Conservation (phyloP, 1,140 invertebrate species). For the Bilobella aurantiaca region DNA sequence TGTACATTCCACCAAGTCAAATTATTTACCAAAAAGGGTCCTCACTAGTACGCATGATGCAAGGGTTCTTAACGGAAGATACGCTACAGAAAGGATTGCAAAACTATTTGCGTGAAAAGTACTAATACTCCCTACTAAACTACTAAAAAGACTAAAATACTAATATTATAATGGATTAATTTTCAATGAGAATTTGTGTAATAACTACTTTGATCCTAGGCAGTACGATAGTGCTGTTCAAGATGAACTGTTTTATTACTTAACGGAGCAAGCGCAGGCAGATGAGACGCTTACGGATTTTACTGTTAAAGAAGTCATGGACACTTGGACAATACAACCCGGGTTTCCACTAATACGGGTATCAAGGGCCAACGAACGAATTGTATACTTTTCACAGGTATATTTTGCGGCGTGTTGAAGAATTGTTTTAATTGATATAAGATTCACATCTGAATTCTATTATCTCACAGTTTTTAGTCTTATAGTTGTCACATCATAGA, state of each 20-base stretch:
- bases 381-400: constrained; percentile 48
- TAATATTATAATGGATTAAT: no score
- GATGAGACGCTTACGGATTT: neutral
- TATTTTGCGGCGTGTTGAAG: neutral
- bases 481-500: no score
- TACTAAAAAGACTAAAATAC: neutral
- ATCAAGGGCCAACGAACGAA: constrained; percentile 50
- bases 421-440: no score
- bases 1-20: constrained; percentile 6
- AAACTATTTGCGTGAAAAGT: constrained; percentile 45
- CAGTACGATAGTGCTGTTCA: constrained; percentile 56
- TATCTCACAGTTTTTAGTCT: no score
- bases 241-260: constrained; percentile 57
- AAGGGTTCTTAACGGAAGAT: constrained; percentile 55
- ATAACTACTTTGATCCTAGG: constrained; percentile 38
- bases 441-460: no score
- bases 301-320: constrained; percentile 59
- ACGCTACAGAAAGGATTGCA: constrained; percentile 57
- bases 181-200: no score
- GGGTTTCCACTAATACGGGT: constrained; percentile 72
- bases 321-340: constrained; percentile 82
- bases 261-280: constrained; percentile 46
- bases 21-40: constrained; percentile 42
- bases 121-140: neutral
- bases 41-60: constrained; percentile 63